A percentile compares a stretch with the other conserved stretches of the same genome.
phyloP scores from a whole-genome alignment of 2,113 vertebrate genomes.

The Platanista minor region DNA sequence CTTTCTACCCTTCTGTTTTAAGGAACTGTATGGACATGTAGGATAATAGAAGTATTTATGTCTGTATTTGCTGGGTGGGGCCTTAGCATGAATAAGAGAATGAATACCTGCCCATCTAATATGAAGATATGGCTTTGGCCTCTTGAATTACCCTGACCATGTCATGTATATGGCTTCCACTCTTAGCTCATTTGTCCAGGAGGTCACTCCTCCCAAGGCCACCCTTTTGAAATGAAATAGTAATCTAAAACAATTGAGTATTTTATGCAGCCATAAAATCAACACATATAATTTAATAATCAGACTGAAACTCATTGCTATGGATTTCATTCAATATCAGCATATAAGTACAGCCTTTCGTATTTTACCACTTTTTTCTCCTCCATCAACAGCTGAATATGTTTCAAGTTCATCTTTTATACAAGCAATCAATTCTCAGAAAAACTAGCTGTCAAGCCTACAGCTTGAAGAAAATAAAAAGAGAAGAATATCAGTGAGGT shows the following conservation, averaged over 20 bases:
- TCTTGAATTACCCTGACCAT: background rate
- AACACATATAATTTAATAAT: background rate
- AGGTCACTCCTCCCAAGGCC: background rate
- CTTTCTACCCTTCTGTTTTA: background rate
- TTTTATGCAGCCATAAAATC: background rate
- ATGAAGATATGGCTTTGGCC: background rate
- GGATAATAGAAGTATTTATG: background rate
- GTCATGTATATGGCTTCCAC: background rate
- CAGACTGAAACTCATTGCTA: background rate
- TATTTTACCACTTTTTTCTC: background rate
- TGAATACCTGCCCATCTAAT: background rate
- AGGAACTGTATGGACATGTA: background rate
- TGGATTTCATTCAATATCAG: background rate
- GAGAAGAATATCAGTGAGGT: constrained; percentile 41
- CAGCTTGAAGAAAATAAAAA: constrained; percentile 46
- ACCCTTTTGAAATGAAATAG: background rate
- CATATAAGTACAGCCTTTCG: background rate
- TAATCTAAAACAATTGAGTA: background rate
- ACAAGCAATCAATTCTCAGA: constrained; percentile 46
- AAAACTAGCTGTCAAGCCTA: constrained; percentile 33
- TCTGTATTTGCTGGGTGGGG: background rate
- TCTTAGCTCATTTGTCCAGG: background rate
- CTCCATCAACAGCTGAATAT: background rate
- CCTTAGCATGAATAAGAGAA: background rate
- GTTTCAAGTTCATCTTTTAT: constrained; percentile 56